A percentile compares a stretch with the other conserved stretches of the same genome.
Evolutionary conservation across 2,797 vertebrate species (phyloP).

Genomic region (Propithecus perrieri): DNA sequence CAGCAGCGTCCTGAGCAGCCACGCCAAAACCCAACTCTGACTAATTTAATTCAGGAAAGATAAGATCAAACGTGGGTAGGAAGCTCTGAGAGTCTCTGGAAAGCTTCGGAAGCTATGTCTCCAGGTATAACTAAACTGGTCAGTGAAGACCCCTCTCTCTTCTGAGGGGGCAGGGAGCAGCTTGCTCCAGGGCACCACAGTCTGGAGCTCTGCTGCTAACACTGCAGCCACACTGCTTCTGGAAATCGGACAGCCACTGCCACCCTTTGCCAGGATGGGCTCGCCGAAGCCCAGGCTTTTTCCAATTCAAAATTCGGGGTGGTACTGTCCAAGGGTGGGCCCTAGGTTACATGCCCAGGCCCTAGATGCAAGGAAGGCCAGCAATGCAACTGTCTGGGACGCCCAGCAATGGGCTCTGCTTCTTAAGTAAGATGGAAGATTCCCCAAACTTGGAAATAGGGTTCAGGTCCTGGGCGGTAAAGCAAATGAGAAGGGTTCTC

Average conservation of each 20-base stretch:
- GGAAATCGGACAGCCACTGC: not conserved
- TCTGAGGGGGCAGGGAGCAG: fast-evolving
- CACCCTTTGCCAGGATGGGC: not conserved
- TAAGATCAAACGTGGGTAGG: not conserved
- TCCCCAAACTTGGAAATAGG: not conserved
- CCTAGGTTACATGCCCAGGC: not conserved
- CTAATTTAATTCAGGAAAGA: not conserved
- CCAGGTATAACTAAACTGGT: not conserved
- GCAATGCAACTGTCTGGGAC: not conserved
- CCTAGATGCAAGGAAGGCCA: not conserved
- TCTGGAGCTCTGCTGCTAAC: not conserved
- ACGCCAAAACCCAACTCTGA: not conserved
- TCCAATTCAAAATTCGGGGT: not conserved
- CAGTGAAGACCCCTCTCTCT: not conserved
- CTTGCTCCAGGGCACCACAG: not conserved
- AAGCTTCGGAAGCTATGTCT: not conserved
- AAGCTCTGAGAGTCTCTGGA: not conserved
- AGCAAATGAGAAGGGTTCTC: not conserved
- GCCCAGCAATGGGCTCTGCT: not conserved
- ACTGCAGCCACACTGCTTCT: not conserved
- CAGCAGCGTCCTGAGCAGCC: not conserved
- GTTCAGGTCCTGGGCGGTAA: not conserved
- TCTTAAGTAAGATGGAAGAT: not conserved
- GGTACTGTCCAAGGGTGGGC: not conserved
- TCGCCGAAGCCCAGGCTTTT: not conserved